phyloP scores from a whole-genome alignment of 2,797 vertebrate species.

The Danio aesculapii region DNA sequence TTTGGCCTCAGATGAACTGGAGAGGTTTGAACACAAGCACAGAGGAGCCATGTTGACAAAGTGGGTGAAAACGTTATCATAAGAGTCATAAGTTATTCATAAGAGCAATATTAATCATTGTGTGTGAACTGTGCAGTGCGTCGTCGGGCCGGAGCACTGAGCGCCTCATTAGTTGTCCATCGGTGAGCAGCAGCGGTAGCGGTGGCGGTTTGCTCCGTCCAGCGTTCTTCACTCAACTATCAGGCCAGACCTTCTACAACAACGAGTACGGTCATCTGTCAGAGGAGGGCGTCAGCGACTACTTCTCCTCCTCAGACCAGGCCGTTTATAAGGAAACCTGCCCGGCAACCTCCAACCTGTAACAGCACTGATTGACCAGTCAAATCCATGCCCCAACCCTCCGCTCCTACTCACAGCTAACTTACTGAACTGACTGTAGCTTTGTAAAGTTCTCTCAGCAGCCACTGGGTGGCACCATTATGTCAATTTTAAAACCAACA shows the following conservation, averaged over 20 bases:
- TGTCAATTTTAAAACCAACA: constrained; percentile 60
- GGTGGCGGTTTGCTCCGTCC: constrained; percentile 71
- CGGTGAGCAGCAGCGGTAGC: constrained; percentile 68
- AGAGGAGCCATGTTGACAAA: constrained; percentile 83
- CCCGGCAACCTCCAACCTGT: constrained; percentile 75
- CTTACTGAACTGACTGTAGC: constrained; percentile 67
- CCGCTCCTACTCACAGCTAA: not conserved
- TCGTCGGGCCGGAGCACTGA: constrained; percentile 79
- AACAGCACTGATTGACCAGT: constrained; percentile 37
- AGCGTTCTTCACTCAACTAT: constrained; percentile 79
- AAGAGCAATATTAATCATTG: not conserved
- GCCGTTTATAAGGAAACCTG: constrained; percentile 44
- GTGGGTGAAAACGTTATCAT: constrained; percentile 68
- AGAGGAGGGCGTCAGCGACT: constrained; percentile 81
- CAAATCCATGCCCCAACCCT: constrained; percentile 36
- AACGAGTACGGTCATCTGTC: constrained; percentile 94
- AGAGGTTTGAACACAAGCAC: constrained; percentile 91
- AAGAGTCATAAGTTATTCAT: not conserved
- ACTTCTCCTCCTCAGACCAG: constrained; percentile 75
- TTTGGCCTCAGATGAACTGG: constrained; percentile 96
- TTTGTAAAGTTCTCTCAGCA: constrained; percentile 68
- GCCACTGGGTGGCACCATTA: constrained; percentile 84
- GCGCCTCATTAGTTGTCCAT: constrained; percentile 71
- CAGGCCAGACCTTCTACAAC: constrained; percentile 96
- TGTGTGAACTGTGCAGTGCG: constrained; percentile 69